phyloP scores from a whole-genome alignment of 2,888 invertebrate species.

The Conistra vaccinii region DNA sequence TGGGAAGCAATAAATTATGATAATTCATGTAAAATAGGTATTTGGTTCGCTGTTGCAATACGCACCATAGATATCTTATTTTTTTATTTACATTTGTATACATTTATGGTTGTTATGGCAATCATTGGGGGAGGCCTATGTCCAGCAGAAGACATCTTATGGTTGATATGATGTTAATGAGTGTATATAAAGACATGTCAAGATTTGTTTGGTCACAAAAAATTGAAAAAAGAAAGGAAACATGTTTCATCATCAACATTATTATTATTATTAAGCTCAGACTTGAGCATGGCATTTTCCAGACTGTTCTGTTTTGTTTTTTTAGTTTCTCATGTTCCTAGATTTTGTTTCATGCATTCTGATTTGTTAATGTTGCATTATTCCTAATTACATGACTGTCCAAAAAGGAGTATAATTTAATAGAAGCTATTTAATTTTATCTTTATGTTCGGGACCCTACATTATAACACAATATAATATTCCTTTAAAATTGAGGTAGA shows the following conservation, averaged over 20 bases:
- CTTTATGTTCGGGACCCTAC: not conserved
- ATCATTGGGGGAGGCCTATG: not conserved
- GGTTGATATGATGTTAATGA: not conserved
- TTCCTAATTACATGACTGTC: no score
- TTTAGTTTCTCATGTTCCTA: not conserved
- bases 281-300: not conserved
- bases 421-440: not conserved
- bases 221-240: not conserved
- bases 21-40: constrained; percentile 1
- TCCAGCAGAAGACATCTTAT: not conserved
- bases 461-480: not conserved
- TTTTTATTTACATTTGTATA: constrained; percentile 3
- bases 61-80: not conserved
- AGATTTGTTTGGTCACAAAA: not conserved
- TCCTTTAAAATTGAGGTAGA: not conserved
- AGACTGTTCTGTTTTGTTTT: not conserved
- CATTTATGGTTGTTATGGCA: not conserved
- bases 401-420: no score
- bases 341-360: not conserved
- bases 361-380: not conserved
- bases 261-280: no score
- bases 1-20: not conserved
- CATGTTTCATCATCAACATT: not conserved
- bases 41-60: not conserved
- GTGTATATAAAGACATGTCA: not conserved